Evolutionary conservation across 2,888 invertebrate species (phyloP), one percentile per base, ranked within the genome.

Genomic region (Calameuta filiformis): DNA sequence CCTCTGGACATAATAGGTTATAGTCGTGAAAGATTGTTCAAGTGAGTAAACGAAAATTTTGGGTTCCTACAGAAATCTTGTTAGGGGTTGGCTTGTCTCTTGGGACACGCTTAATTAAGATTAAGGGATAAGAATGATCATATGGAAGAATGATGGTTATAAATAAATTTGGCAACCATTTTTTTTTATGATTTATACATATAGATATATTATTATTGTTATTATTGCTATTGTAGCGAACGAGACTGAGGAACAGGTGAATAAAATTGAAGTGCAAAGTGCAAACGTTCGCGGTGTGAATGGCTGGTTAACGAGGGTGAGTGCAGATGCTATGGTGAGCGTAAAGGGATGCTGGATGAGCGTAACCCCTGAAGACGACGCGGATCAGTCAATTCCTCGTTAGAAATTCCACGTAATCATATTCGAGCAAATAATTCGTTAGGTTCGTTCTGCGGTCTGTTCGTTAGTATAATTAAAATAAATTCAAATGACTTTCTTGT

Each of bases 381-480:
- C 56, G 68, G 75, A 78, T 79, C 79, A 74, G 81, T 81, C 76
- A 76, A 81, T 81, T 76, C 78, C 76, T 78, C 80, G 74, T 81
- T 80, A 76, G 77, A 76, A 40, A 56, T 73, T 33, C 73, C 35
- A 81, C 82, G 88, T 89, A 90, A 90, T 91, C 89, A 91, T 91
- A 91, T 90, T 90, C 85, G 88, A 88, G 90, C 89, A 91, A 91
- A 91, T 91, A 91, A 90, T 91, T 91, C 91, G 91, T 90, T 90
- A 91, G 90, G 87, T 87, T 83, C 85, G 83, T 85, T 85, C 85
- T 75, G 80, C 83, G 84, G 83, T 80, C 83, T 86, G 89, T 90
- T 91, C 91, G 91, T 91, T 91, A 91, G 91, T 90, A 90, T 91
- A 91, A 91, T 91, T 91, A 91, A 91, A 90, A 91, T 91, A 91